Conservation (phyloP, 2,888 invertebrate genomes). For the Ectemnius cavifrons region DNA sequence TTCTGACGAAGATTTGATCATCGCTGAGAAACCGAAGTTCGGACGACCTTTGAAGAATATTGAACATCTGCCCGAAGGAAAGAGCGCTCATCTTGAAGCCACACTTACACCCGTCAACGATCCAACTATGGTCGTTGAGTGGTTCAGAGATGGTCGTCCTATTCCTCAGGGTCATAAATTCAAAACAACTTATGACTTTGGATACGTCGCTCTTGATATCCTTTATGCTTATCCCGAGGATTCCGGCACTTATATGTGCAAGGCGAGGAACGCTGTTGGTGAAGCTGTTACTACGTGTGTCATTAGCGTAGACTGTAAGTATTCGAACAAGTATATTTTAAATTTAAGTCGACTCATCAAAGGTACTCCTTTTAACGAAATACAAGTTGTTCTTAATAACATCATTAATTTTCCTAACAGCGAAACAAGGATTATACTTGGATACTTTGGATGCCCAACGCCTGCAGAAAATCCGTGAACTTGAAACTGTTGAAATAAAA, state of each 20-base stretch:
- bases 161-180: constrained; percentile 96
- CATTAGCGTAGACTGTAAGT: constrained; percentile 90
- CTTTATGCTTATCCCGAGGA: constrained; percentile 98
- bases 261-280: constrained; percentile 95
- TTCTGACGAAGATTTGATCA: constrained; percentile 85
- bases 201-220: constrained; percentile 97
- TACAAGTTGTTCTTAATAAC: no score
- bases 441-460: constrained; percentile 96
- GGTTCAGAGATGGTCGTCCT: constrained; percentile 97
- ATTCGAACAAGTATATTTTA: neutral
- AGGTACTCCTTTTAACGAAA: no score
- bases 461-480: constrained; percentile 90
- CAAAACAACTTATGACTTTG: constrained; percentile 97
- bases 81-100: constrained; percentile 94
- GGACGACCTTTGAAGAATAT: constrained; percentile 91
- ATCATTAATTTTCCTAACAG: constrained; percentile 75
- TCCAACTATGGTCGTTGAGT: constrained; percentile 98
- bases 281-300: constrained; percentile 96
- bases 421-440: constrained; percentile 89
- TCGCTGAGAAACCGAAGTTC: constrained; percentile 93
- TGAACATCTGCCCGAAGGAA: constrained; percentile 91
- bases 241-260: constrained; percentile 97
- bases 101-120: constrained; percentile 98
- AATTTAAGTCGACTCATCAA: no score
- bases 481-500: constrained; percentile 90